A percentile compares a stretch with the other conserved stretches of the same genome.
These are phyloP conservation scores for Tapera naevia DNA, from an alignment of 2,797 vertebrate genomes.

Conservation along the genomic window DNA sequence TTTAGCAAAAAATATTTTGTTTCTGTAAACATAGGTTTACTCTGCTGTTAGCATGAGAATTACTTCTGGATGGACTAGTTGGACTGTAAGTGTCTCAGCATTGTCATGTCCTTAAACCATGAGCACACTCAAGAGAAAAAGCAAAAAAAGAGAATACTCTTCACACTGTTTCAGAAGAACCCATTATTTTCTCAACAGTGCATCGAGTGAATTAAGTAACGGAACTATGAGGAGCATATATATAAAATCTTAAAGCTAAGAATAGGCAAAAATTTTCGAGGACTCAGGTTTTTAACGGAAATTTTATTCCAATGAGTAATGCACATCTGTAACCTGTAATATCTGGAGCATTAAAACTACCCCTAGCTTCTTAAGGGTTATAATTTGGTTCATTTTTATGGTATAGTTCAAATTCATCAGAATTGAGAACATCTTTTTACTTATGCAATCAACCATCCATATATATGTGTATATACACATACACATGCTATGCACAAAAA, in stretches of 20 bases:
- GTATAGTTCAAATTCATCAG: neutral
- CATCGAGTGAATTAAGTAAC: neutral
- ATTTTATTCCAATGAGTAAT: neutral
- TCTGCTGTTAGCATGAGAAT: neutral
- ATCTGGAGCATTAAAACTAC: neutral
- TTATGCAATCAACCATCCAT: neutral
- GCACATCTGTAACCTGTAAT: neutral
- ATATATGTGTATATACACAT: neutral
- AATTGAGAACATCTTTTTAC: neutral
- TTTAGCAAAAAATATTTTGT: neutral
- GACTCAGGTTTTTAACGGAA: neutral
- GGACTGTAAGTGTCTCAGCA: neutral
- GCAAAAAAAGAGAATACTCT: neutral
- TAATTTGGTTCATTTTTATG: neutral
- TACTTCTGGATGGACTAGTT: neutral
- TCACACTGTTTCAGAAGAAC: neutral
- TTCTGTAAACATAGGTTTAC: neutral
- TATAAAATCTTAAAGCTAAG: neutral
- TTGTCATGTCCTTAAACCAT: neutral
- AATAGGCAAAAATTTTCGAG: neutral
- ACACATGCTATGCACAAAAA: neutral
- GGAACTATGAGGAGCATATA: neutral
- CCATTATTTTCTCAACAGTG: neutral
- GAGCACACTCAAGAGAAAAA: neutral
- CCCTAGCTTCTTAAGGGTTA: neutral